A percentile compares a stretch with the other conserved stretches of the same genome.
phyloP scores from a whole-genome alignment of 1,140 invertebrate genomes.

The Drosophila repletoides region DNA sequence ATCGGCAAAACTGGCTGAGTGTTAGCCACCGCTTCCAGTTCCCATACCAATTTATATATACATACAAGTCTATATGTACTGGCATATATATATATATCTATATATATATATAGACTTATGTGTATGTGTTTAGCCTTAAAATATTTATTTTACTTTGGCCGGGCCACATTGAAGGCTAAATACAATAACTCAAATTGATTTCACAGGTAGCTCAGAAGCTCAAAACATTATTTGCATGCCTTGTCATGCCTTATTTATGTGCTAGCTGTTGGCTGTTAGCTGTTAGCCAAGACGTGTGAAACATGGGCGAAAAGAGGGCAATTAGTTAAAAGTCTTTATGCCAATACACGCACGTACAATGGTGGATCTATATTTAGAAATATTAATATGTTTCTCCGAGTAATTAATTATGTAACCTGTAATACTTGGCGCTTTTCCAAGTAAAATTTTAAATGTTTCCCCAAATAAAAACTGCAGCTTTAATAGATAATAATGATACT shows the following conservation, averaged over 20 bases:
- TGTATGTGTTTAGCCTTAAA: constrained; percentile 58
- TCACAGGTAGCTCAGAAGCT: constrained; percentile 41
- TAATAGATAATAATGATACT: too few species aligned
- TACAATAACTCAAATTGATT: constrained; percentile 77
- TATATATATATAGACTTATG: background rate
- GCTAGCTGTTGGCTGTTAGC: background rate
- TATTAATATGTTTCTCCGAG: too few species aligned
- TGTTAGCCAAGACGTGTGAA: background rate
- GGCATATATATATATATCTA: background rate
- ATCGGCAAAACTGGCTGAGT: constrained; percentile 66
- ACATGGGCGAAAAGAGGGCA: background rate
- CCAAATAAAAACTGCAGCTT: too few species aligned
- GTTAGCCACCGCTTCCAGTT: constrained; percentile 39
- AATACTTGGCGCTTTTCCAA: too few species aligned
- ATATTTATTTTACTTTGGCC: constrained; percentile 66
- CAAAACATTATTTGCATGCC: constrained; percentile 55
- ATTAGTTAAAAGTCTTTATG: constrained; percentile 18
- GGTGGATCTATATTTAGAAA: too few species aligned
- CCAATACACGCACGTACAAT: background rate
- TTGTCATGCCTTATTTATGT: constrained; percentile 23
- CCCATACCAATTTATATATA: too few species aligned
- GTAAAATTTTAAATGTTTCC: too few species aligned
- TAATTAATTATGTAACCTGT: too few species aligned
- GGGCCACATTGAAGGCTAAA: constrained; percentile 58
- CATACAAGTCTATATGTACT: background rate